Evolutionary conservation across 2,888 invertebrate genomes (phyloP).

Genomic region (Diadegma fenestrale): DNA sequence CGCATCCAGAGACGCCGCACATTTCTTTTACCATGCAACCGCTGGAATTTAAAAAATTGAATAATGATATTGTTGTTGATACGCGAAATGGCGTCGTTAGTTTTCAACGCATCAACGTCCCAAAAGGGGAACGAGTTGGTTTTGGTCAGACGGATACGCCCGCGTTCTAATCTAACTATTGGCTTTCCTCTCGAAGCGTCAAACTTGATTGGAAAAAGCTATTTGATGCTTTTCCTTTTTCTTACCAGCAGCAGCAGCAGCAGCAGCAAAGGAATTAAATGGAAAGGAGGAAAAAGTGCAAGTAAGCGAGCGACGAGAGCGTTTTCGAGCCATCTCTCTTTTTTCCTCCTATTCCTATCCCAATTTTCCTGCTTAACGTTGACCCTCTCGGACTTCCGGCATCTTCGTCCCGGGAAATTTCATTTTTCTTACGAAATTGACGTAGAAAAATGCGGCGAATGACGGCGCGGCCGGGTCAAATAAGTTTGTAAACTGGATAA

Average conservation of each 20-base stretch:
- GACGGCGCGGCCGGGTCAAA: slow-evolving; percentile 65
- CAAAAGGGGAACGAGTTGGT: slow-evolving; percentile 14
- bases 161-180: slow-evolving; percentile 18
- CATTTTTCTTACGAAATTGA: slow-evolving; percentile 63
- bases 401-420: no score
- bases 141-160: slow-evolving; percentile 22
- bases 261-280: background rate
- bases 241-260: no score
- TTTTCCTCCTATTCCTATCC: no score
- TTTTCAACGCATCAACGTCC: no score
- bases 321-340: no score
- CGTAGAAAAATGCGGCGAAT: slow-evolving; percentile 48
- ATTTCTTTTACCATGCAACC: background rate
- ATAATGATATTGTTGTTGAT: no score
- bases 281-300: slow-evolving; percentile 13
- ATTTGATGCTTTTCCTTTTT: slow-evolving; percentile 30
- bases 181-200: slow-evolving; percentile 26
- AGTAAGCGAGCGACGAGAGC: no score
- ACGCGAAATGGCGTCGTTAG: no score
- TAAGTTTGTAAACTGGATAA: slow-evolving; percentile 52
- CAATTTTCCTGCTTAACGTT: slow-evolving; percentile 59
- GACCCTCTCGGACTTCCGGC: slow-evolving; percentile 43
- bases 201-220: slow-evolving; percentile 52
- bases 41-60: background rate
- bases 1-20: background rate